These are phyloP conservation scores for Creontiades dilutus DNA, from an alignment of 2,888 invertebrate species.

Conservation along the genomic window DNA sequence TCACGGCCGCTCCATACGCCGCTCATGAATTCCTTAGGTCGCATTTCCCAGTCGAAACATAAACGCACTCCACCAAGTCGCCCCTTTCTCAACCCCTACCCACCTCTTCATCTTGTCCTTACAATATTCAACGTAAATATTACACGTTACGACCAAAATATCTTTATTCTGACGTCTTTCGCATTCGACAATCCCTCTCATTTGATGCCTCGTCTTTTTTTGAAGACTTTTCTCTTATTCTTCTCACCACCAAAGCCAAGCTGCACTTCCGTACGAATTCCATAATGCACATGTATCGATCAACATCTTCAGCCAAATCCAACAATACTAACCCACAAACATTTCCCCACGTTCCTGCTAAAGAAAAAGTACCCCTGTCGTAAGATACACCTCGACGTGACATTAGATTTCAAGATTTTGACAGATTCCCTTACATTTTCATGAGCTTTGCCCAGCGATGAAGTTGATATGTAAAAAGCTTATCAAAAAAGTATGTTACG, in stretches of 20 bases:
- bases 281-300: background rate
- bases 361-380: too few species aligned
- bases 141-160: background rate
- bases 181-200: too few species aligned
- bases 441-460: too few species aligned
- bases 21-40: background rate
- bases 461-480: too few species aligned
- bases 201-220: background rate
- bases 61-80: background rate
- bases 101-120: background rate
- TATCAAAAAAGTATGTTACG: too few species aligned
- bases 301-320: too few species aligned
- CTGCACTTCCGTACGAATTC: background rate
- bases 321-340: too few species aligned
- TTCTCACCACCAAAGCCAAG: background rate
- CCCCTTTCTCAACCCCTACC: background rate
- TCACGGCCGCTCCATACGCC: background rate
- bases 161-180: background rate
- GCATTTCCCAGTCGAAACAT: background rate
- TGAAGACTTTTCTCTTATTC: background rate
- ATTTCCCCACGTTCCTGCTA: too few species aligned
- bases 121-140: slow-evolving; percentile 3
- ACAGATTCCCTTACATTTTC: too few species aligned
- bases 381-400: too few species aligned
- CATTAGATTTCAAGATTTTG: too few species aligned